Conservation (phyloP, 1,140 invertebrate species). For the Lethocerus indicus region DNA sequence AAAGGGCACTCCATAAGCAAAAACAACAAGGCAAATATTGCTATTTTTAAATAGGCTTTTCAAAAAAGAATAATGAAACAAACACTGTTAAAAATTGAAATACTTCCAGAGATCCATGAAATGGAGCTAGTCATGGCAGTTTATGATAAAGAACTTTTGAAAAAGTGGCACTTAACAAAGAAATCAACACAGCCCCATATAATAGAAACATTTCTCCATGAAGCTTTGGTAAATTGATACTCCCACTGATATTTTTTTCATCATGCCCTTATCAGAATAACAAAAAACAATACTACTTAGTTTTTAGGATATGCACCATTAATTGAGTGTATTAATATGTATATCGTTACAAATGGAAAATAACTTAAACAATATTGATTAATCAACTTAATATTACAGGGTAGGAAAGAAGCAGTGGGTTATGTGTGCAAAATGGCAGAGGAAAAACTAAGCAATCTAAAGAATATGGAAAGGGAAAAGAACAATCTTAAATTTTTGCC, state of each 20-base stretch:
- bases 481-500: too few species aligned
- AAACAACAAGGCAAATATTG: constrained; percentile 22
- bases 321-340: too few species aligned
- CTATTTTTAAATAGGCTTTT: too few species aligned
- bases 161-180: constrained; percentile 21
- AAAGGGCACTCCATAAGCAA: constrained; percentile 20
- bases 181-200: constrained; percentile 9
- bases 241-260: too few species aligned
- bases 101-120: constrained; percentile 21
- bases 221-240: constrained; percentile 21
- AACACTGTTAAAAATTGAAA: not conserved
- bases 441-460: too few species aligned
- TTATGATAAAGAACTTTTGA: constrained; percentile 22
- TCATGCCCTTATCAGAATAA: too few species aligned
- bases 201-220: constrained; percentile 20
- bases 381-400: constrained; percentile 15
- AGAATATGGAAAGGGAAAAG: too few species aligned
- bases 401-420: constrained; percentile 22
- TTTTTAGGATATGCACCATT: too few species aligned
- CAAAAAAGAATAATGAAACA: not conserved
- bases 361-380: too few species aligned
- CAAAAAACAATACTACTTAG: too few species aligned
- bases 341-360: too few species aligned
- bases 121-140: constrained; percentile 22
- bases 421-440: constrained; percentile 10